phyloP scores from a whole-genome alignment of 1,140 invertebrate genomes.

The Bombus superbus region DNA sequence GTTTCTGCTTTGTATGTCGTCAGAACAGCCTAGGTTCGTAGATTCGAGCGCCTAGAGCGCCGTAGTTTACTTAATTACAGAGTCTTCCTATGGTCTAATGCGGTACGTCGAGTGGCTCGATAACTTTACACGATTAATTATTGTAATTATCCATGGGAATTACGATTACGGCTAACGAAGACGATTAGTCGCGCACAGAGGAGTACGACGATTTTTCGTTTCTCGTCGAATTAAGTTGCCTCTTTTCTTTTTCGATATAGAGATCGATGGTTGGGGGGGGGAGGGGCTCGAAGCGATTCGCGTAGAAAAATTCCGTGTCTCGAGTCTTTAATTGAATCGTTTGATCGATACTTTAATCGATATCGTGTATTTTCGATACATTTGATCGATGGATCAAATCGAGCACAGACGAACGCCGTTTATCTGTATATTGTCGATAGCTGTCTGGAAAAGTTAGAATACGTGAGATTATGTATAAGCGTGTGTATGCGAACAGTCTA shows the following conservation, averaged over 20 bases:
- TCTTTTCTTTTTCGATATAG: too few relatives aligned
- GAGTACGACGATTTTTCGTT: neutral
- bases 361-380: neutral
- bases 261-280: too few relatives aligned
- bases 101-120: conserved; percentile 36
- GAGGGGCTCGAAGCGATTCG: neutral
- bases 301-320: conserved; percentile 20
- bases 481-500: too few relatives aligned
- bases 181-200: neutral
- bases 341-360: neutral
- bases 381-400: neutral
- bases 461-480: too few relatives aligned
- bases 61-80: conserved; percentile 15
- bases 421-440: too few relatives aligned
- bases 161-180: conserved; percentile 10
- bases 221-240: too few relatives aligned
- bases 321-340: neutral
- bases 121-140: conserved; percentile 16
- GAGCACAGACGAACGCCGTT: neutral
- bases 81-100: conserved; percentile 10
- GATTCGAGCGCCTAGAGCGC: neutral
- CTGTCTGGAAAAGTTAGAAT: neutral
- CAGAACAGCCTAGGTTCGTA: conserved; percentile 58
- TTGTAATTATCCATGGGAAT: conserved; percentile 2
- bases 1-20: conserved; percentile 66